Evolutionary conservation across 2,113 vertebrate genomes (phyloP), one percentile per base, ranked within the genome.

Genomic region (Daphoenositta chrysoptera): DNA sequence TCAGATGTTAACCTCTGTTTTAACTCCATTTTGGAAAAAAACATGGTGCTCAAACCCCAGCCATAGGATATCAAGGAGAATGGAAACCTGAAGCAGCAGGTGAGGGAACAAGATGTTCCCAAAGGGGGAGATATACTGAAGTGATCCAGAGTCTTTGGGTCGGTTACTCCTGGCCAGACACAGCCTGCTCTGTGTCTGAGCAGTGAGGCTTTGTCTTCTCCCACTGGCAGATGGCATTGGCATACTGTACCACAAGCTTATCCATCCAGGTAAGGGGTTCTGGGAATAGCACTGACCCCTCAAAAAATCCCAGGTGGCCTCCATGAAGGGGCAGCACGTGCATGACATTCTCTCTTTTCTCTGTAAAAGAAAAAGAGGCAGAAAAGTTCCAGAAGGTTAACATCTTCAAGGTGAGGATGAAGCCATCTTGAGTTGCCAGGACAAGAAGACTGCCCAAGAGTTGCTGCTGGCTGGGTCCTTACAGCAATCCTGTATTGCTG

Each of bases 181-280:
- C 95, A 57, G 93, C 83, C 71, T 96, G 97, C 96, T 98, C 98
- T 9, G 96, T 54, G 51, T 99, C 98, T 4, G 99, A 98, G 98
- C 99, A 99, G 56, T 98, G 98, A 13, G 98, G 97, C 97, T 99
- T 99, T 97, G 98, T 99, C 73, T 98, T 99, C 97, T 99, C 99
- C 99, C 99, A 99, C 83, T 99, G 99, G 98, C 99, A 99, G 60
- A 99, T 98, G 96, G 99, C 98, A 16, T 99, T 98, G 96, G 99
- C 97, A 39, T 99, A 99, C 80, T 99, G 98, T 91, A 99, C 98
- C 53, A 99, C 99, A 39, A 99, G 98, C 97, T 99, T 99, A 98
- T 99, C 99, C 99, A 99, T 99, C 99, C 99, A 99, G 37, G 99
- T 99, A 75, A 99, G 98, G 16, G 99, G 99, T 76, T 99, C 98